Base-by-base conservation (phyloP, 2,113 vertebrate genomes). In the Ptilorrhoa leucosticta region DNA sequence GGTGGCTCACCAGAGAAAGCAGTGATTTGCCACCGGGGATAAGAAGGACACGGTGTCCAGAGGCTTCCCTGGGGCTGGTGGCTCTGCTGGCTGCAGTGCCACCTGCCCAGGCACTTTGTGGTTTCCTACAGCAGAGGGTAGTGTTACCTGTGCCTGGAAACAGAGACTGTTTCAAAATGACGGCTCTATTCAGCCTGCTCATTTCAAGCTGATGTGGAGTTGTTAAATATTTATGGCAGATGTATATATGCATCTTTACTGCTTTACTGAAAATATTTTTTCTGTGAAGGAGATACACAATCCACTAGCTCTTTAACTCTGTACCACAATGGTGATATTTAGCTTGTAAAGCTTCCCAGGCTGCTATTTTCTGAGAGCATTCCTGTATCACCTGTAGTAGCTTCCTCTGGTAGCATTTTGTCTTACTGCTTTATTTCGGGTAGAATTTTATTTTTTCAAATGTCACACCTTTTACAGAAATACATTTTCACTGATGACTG, bases 1-100 rank as follows among this genome's bases (percentile, higher is more conserved):
- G n/a, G 39, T 24, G 68, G 6, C 20, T 66, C 2, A 1, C 9
- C 9, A 27, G 28, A 26, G 27, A 56, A 30, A 50, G 20, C 44
- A 45, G 56, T 1, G 0, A 14, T 35, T 45, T 23, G 24, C 31
- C 9, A 2, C 15, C 0, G 0, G 3, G 24, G 9, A 3, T 7
- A 27, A 14, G 45, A 53, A 39, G 37, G 35, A 42, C 21, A 13
- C 4, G 5, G 39, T 61, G n/a, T 53, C 24, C 53, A 42, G 30
- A 42, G 37, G 15, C 21, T 35, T 80, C 44, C 13, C 9, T 7
- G 40, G 37, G 33, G 56, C 60, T 15, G 28, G 21, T 27, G 47
- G 33, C 60, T 45, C 65, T 20, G 57, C 42, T 1, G 2, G 15
- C 13, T 14, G 37, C 37, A 31, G n/a, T 0, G 30, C 27, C 0